Percentiles rank a stretch among this genome's conserved stretches.
These are phyloP conservation scores for Melanchra persicariae DNA, from an alignment of 2,888 invertebrate genomes.

Conservation along the genomic window DNA sequence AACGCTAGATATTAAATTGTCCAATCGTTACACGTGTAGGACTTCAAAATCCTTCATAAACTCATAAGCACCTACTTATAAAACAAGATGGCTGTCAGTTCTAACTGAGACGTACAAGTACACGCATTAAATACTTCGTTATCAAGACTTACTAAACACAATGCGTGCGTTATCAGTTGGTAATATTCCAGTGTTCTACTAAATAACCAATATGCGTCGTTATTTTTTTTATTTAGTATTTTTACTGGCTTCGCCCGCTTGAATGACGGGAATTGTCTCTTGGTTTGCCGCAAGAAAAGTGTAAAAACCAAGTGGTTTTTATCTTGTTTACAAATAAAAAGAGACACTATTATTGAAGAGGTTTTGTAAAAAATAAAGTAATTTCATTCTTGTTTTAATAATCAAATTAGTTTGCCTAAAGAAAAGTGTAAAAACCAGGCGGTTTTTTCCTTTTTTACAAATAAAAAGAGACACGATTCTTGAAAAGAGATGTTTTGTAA, in stretches of 20 bases:
- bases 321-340: too few species aligned
- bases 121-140: slow-evolving; percentile 15
- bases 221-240: neutral
- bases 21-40: too few species aligned
- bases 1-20: too few species aligned
- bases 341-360: too few species aligned
- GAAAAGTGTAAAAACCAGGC: slow-evolving; percentile 19
- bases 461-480: slow-evolving; percentile 26
- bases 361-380: too few species aligned
- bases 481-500: slow-evolving; percentile 19
- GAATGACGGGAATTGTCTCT: too few species aligned
- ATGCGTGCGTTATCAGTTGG: slow-evolving; percentile 27
- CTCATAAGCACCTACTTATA: too few species aligned
- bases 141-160: slow-evolving; percentile 28
- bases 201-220: neutral
- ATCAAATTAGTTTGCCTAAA: slow-evolving; percentile 13
- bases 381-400: too few species aligned
- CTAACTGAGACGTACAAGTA: slow-evolving; percentile 6
- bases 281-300: too few species aligned
- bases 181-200: slow-evolving; percentile 20
- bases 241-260: too few species aligned
- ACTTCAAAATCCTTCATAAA: too few species aligned
- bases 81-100: slow-evolving; percentile 6
- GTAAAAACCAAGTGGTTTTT: too few species aligned
- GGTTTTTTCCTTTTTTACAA: slow-evolving; percentile 7